phyloP scores from a whole-genome alignment of 1,140 invertebrate species.

The Drosophila grimshawi region DNA sequence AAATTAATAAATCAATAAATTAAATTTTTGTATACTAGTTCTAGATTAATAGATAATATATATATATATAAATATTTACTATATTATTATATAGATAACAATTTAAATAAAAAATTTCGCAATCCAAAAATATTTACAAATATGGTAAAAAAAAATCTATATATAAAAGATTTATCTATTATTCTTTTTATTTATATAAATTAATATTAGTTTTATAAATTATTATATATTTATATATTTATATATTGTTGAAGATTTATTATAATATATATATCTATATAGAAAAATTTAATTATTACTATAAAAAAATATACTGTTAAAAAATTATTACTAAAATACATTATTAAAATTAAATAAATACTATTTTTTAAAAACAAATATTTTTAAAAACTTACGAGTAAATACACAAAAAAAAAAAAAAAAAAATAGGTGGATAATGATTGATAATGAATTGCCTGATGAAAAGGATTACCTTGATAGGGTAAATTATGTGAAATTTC shows the following conservation, averaged over 20 bases:
- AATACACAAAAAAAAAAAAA: constrained; percentile 75
- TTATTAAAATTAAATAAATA: constrained; percentile 1
- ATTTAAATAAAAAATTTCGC: constrained; percentile 60
- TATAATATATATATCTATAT: constrained; percentile 46
- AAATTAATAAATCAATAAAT: constrained; percentile 12
- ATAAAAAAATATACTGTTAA: constrained; percentile 2
- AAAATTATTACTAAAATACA: constrained; percentile 4
- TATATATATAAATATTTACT: constrained; percentile 67
- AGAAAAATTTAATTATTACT: constrained; percentile 26
- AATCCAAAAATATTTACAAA: constrained; percentile 39
- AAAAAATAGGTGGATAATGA: not conserved
- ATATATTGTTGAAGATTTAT: too few relatives aligned
- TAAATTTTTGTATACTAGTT: constrained; percentile 30
- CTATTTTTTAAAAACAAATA: not conserved
- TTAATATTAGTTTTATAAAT: constrained; percentile 47
- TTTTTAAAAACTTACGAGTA: constrained; percentile 43
- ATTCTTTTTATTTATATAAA: constrained; percentile 48
- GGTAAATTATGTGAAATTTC: constrained; percentile 78
- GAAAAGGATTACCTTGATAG: constrained; percentile 86
- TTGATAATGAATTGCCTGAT: constrained; percentile 85
- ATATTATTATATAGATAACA: constrained; percentile 45
- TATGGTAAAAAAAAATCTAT: constrained; percentile 34
- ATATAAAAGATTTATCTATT: constrained; percentile 35
- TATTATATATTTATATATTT: constrained; percentile 39
- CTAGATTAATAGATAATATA: constrained; percentile 50